Conservation (phyloP, 2,888 invertebrate species). For the Cantharis rustica region DNA sequence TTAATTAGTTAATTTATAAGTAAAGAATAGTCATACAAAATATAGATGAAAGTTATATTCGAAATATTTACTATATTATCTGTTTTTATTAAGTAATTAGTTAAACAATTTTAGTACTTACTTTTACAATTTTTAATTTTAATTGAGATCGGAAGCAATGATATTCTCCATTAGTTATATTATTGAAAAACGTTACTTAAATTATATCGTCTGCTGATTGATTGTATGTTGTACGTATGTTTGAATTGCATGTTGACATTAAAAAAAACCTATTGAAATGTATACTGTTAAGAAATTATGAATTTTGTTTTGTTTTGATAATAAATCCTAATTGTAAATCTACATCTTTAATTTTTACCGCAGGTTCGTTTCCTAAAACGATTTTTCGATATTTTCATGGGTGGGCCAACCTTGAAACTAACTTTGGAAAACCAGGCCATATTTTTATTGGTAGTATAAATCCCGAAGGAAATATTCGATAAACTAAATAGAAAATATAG, state of each 20-base stretch:
- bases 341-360: background rate
- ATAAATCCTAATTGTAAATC: conserved; percentile 20
- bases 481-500: background rate
- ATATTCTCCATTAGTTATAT: conserved; percentile 24
- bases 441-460: background rate
- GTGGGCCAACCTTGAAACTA: background rate
- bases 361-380: too few relatives aligned
- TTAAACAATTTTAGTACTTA: conserved; percentile 22
- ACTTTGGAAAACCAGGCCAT: background rate
- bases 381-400: too few relatives aligned
- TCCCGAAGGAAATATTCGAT: background rate
- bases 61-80: conserved; percentile 19
- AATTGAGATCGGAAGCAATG: conserved; percentile 18
- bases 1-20: conserved; percentile 15
- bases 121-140: conserved; percentile 24
- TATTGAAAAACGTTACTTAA: conserved; percentile 18
- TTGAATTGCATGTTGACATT: conserved; percentile 20
- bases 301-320: conserved; percentile 32
- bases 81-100: conserved; percentile 20
- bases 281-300: conserved; percentile 24
- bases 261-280: conserved; percentile 12
- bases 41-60: conserved; percentile 24
- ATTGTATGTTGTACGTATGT: conserved; percentile 17
- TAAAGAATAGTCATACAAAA: conserved; percentile 14
- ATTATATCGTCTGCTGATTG: conserved; percentile 23